phyloP scores from a whole-genome alignment of 2,888 invertebrate genomes.

The Patella depressa region DNA sequence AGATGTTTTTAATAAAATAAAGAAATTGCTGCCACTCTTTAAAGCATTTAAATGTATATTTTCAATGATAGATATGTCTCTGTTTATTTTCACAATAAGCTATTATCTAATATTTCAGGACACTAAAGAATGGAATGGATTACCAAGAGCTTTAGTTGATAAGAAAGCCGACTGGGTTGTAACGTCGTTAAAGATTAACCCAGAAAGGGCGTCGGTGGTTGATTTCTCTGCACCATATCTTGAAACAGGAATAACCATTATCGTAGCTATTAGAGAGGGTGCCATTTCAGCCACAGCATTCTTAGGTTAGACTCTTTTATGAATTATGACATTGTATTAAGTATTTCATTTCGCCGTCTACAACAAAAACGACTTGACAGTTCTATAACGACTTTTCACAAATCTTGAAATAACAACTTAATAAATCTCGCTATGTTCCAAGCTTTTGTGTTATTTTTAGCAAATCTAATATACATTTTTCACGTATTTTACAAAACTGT shows the following conservation, averaged over 20 bases:
- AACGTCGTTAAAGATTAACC: slow-evolving; percentile 69
- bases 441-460: too few species aligned
- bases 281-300: slow-evolving; percentile 71
- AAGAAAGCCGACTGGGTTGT: slow-evolving; percentile 68
- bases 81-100: too few species aligned
- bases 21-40: too few species aligned
- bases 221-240: slow-evolving; percentile 69
- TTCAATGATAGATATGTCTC: too few species aligned
- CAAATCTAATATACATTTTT: too few species aligned
- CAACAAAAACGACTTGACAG: too few species aligned
- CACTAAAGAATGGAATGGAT: slow-evolving; percentile 67
- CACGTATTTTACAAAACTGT: too few species aligned
- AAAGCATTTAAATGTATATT: too few species aligned
- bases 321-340: neutral
- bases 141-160: slow-evolving; percentile 65
- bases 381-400: too few species aligned
- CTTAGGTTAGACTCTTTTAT: slow-evolving; percentile 57
- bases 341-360: neutral
- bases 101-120: slow-evolving; percentile 24
- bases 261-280: slow-evolving; percentile 69
- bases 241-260: slow-evolving; percentile 71
- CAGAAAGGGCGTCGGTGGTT: slow-evolving; percentile 61
- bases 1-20: too few species aligned
- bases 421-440: too few species aligned
- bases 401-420: too few species aligned